Evolutionary conservation across 2,113 vertebrate genomes (phyloP).

Genomic region (Bos indicus): DNA sequence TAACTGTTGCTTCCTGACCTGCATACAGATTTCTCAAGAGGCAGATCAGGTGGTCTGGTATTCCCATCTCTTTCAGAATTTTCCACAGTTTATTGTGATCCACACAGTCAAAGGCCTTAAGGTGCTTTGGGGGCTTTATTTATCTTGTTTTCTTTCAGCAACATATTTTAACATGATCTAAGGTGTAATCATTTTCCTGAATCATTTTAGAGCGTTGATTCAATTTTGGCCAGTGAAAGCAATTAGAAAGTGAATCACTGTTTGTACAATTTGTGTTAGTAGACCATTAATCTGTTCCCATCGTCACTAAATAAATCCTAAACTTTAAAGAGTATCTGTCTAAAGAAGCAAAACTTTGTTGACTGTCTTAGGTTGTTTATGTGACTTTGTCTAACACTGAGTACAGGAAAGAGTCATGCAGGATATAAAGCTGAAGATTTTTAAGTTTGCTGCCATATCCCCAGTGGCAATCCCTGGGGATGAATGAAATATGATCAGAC

Average conservation of each 20-base stretch:
- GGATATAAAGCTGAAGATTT: neutral
- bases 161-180: neutral
- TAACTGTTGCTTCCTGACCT: no score
- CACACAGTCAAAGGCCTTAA: neutral
- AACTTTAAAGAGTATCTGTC: neutral
- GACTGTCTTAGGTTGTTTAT: neutral
- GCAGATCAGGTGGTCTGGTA: no score
- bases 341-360: neutral
- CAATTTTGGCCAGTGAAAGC: neutral
- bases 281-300: neutral
- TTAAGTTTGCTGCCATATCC: neutral
- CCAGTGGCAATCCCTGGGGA: neutral
- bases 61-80: no score
- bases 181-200: neutral
- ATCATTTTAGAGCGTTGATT: neutral
- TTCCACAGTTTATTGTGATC: no score
- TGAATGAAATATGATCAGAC: neutral
- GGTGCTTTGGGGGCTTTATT: neutral
- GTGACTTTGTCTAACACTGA: neutral
- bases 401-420: neutral
- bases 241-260: neutral
- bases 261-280: neutral
- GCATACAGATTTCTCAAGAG: no score
- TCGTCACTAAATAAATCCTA: neutral
- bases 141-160: neutral